These are phyloP conservation scores for Aegotheles bennettii DNA, from an alignment of 2,113 vertebrate species.

Conservation along the genomic window DNA sequence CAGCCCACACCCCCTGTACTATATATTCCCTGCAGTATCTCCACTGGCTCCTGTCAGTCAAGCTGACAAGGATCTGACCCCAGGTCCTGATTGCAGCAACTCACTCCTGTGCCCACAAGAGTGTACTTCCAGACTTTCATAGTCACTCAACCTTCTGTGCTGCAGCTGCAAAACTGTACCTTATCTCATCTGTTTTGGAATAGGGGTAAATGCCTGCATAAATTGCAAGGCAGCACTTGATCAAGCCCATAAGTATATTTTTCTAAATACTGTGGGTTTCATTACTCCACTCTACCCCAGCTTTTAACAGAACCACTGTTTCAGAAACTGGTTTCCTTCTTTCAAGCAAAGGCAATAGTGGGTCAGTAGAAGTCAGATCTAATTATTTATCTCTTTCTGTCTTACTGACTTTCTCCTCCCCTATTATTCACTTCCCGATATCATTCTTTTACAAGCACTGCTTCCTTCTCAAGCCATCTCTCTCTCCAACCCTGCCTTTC, in stretches of 20 bases:
- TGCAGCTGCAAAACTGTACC: background rate
- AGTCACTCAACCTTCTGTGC: background rate
- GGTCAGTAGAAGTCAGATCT: background rate
- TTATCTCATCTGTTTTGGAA: background rate
- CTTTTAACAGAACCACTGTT: background rate
- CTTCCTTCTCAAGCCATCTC: background rate
- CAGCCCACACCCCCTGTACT: background rate
- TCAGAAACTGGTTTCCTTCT: background rate
- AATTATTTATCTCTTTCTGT: background rate
- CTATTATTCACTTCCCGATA: background rate
- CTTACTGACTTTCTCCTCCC: background rate
- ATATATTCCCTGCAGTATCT: background rate
- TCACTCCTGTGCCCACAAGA: background rate
- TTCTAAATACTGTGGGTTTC: background rate
- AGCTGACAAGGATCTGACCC: background rate
- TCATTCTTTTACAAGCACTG: background rate
- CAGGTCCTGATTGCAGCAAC: background rate
- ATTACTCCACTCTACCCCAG: background rate
- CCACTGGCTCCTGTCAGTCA: background rate
- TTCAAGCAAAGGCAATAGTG: background rate
- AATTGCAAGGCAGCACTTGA: background rate
- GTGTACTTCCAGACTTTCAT: background rate
- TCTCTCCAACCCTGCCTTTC: background rate
- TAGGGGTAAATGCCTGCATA: background rate
- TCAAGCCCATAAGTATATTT: background rate